These are phyloP conservation scores for Podarcis cretensis DNA, from an alignment of 2,113 vertebrate genomes.

Conservation along the genomic window DNA sequence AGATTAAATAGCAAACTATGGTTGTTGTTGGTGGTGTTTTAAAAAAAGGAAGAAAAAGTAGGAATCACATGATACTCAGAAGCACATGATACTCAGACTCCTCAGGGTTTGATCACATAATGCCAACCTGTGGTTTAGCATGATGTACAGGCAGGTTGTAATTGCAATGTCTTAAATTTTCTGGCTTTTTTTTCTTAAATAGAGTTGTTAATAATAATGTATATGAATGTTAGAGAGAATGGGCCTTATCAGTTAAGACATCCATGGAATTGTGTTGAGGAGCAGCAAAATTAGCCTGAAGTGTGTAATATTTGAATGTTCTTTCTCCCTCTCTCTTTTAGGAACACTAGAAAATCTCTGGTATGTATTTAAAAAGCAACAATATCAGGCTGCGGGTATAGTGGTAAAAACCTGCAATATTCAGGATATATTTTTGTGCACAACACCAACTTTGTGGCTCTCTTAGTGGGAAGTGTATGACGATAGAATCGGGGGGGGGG, in stretches of 20 bases:
- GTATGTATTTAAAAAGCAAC: neutral
- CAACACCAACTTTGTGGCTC: neutral
- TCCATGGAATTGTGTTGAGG: neutral
- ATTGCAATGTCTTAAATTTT: neutral
- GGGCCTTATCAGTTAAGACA: neutral
- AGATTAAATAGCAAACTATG: neutral
- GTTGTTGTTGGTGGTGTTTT: neutral
- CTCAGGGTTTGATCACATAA: neutral
- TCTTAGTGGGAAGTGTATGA: neutral
- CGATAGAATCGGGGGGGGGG: neutral
- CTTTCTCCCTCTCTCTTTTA: neutral
- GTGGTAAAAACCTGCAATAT: neutral
- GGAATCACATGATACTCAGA: neutral
- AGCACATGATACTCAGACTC: neutral
- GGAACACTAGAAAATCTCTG: neutral
- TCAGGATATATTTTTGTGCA: neutral
- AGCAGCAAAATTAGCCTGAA: neutral
- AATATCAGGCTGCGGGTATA: neutral
- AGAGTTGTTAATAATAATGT: neutral
- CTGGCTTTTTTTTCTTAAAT: neutral
- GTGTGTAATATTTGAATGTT: neutral
- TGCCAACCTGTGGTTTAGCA: neutral
- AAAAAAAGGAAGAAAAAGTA: neutral
- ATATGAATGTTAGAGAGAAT: neutral
- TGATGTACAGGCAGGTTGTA: neutral